Evolutionary conservation across 2,888 invertebrate genomes (phyloP).

Genomic region (Eupeodes luniger): DNA sequence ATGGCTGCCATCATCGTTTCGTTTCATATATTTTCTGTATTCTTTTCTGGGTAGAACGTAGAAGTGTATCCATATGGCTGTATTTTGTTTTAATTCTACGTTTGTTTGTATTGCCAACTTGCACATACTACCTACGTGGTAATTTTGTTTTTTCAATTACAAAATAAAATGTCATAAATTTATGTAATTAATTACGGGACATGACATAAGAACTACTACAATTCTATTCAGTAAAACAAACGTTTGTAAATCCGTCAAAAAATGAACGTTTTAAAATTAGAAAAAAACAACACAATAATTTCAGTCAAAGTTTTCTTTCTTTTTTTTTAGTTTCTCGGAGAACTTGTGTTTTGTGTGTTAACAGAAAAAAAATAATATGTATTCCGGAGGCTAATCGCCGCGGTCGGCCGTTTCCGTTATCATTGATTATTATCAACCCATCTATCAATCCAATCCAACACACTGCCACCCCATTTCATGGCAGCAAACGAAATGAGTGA

Average conservation of each 20-base stretch:
- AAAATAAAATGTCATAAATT: constrained; percentile 35
- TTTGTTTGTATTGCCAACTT: constrained; percentile 19
- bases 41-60: constrained; percentile 18
- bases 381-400: constrained; percentile 67
- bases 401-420: constrained; percentile 71
- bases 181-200: constrained; percentile 25
- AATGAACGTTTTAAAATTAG: constrained; percentile 1
- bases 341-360: constrained; percentile 8
- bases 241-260: constrained; percentile 17
- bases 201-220: constrained; percentile 27
- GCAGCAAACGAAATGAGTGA: constrained; percentile 71
- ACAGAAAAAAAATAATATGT: constrained; percentile 28
- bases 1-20: constrained; percentile 72
- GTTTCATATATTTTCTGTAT: constrained; percentile 37
- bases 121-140: constrained; percentile 53
- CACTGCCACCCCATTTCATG: constrained; percentile 72
- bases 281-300: constrained; percentile 36
- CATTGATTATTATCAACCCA: constrained; percentile 70
- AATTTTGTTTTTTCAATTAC: constrained; percentile 46
- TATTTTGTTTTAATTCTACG: not conserved
- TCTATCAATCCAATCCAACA: constrained; percentile 58
- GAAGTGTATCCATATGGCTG: constrained; percentile 47
- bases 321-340: not conserved
- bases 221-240: not conserved
- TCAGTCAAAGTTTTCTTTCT: constrained; percentile 15